A percentile compares a stretch with the other conserved stretches of the same genome.
These are phyloP conservation scores for Monopterus albus DNA, from an alignment of 2,113 vertebrate species.

Conservation along the genomic window DNA sequence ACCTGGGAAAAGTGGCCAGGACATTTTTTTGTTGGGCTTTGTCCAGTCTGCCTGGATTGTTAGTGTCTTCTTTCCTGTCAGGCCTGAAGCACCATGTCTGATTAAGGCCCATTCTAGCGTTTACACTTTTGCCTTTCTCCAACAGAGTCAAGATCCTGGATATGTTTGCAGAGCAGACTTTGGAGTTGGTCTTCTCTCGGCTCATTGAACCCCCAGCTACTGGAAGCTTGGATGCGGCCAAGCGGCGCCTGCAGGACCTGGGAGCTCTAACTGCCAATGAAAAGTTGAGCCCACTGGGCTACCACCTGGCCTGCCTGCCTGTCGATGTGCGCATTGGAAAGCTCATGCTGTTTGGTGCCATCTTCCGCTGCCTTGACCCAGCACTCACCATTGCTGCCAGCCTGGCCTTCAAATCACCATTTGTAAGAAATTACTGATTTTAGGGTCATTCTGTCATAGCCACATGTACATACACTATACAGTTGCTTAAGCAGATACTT, in stretches of 20 bases:
- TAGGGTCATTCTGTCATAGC: not conserved
- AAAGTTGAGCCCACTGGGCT: slow-evolving; percentile 92
- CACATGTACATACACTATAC: not conserved
- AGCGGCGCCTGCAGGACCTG: slow-evolving; percentile 89
- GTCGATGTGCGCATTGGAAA: slow-evolving; percentile 98
- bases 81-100: not conserved
- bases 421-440: slow-evolving; percentile 84
- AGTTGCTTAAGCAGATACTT: not conserved
- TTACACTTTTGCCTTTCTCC: not conserved
- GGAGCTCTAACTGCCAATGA: slow-evolving; percentile 91
- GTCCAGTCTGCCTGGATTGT: not conserved
- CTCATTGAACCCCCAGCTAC: slow-evolving; percentile 90
- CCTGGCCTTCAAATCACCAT: slow-evolving; percentile 95
- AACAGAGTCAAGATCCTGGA: slow-evolving; percentile 96
- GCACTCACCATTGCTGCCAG: slow-evolving; percentile 96
- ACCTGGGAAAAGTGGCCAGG: not conserved
- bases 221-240: slow-evolving; percentile 88
- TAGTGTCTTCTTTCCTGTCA: not conserved
- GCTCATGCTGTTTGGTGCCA: slow-evolving; percentile 96
- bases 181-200: slow-evolving; percentile 90
- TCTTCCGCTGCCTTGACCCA: slow-evolving; percentile 97
- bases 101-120: not conserved
- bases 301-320: slow-evolving; percentile 95
- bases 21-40: not conserved
- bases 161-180: slow-evolving; percentile 85